Base-by-base conservation (phyloP, 2,797 vertebrate genomes). In the Sebastes itinus region DNA sequence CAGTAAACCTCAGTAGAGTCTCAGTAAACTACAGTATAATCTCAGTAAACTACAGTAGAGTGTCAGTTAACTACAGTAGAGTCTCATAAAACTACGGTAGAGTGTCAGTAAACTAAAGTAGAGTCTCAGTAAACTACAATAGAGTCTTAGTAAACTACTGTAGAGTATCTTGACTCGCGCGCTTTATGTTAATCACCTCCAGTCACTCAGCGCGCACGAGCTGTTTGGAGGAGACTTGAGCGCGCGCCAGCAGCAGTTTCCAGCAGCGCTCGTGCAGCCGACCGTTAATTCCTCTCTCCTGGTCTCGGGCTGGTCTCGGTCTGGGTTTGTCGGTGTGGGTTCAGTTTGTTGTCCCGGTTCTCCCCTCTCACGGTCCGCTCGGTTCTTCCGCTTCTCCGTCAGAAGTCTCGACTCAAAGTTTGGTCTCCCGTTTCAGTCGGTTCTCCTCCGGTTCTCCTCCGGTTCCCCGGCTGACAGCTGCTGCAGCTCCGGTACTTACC, bases 161-260 rank as follows among this genome's bases (percentile, higher is more conserved):
- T 25, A 27, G 13, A n/a, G 25, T 25, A 13, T 33, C 5, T 28
- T 23, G 8, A 13, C 72, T 72, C 83, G 75, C 81, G 89, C 78
- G 65, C 83, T 71, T 72, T 75, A 75, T 72, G 70, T 20, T 84
- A 74, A 86, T 74, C 1, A 13, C 6, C 33, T 25, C n/a, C 27
- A 30, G 33, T 22, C 46, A 5, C 8, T 11, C 5, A 4, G 25
- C 14, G 73, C 38, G 82, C 78, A 69, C 75, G 61, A 46, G 80
- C 54, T 5, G n/a, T 8, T 4, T 13, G 20, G 33, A 55, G 59
- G 23, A 28, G 77, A 56, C 63, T 10, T 18, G 69, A 30, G 82
- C 83, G 82, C 88, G 91, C 82, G 71, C 75, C 82, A 20, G 80
- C 78, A 22, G 75, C 60, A 69, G 78, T 82, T 78, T 77, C 66